A percentile compares a stretch with the other conserved stretches of the same genome.
These are phyloP conservation scores for Callinectes sapidus DNA, from an alignment of 2,888 invertebrate species.

Conservation along the genomic window DNA sequence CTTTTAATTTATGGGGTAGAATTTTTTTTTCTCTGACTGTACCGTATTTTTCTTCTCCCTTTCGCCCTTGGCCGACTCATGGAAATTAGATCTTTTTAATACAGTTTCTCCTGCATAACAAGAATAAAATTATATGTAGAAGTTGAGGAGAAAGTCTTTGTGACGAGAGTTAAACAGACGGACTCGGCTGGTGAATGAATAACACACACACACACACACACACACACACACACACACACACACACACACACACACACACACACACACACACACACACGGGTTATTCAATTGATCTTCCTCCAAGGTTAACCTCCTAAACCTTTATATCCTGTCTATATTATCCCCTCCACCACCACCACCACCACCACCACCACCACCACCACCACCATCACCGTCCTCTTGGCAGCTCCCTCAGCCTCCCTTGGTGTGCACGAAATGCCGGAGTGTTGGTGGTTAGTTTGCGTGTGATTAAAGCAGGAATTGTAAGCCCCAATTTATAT, in stretches of 20 bases:
- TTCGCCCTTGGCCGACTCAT: background rate
- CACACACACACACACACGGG: background rate
- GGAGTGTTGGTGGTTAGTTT: conserved; percentile 6
- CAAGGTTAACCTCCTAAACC: conserved; percentile 31
- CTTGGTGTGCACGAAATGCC: background rate
- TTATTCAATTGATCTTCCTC: conserved; percentile 1
- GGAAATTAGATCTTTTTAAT: background rate
- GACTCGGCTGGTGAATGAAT: background rate
- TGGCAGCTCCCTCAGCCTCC: background rate
- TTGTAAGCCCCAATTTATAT: conserved; percentile 9
- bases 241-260: background rate
- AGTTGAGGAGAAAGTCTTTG: background rate
- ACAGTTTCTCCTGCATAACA: background rate
- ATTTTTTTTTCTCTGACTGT: background rate
- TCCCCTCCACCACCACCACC: background rate
- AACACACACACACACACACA: background rate
- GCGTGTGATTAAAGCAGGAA: background rate
- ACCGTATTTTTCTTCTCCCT: background rate
- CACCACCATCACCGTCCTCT: background rate
- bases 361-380: conserved; percentile 9
- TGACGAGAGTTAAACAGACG: background rate
- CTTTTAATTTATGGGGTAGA: background rate
- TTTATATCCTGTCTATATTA: conserved; percentile 19
- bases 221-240: background rate
- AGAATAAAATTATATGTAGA: background rate